Evolutionary conservation across 1,140 invertebrate genomes (phyloP).

Genomic region (Hylaeus anthracinus): DNA sequence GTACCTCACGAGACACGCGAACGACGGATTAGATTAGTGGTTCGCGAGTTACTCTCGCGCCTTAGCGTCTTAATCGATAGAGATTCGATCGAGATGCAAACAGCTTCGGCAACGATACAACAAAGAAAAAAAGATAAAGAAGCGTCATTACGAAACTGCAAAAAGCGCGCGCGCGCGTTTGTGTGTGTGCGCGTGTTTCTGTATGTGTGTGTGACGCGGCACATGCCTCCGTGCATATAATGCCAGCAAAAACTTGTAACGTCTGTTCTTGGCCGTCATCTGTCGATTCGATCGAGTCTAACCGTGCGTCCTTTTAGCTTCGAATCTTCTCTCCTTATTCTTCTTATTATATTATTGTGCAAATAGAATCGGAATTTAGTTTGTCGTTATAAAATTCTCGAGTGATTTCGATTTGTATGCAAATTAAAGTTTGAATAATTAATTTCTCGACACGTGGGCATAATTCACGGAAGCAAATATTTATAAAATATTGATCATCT

Average conservation of each 20-base stretch:
- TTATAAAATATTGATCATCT: no score
- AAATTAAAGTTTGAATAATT: no score
- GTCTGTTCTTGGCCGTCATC: conserved; percentile 41
- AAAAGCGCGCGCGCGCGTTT: no score
- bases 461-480: no score
- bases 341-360: no score
- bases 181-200: no score
- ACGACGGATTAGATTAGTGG: not conserved
- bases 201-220: conserved; percentile 13
- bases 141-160: conserved; percentile 56
- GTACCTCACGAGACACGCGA: not conserved
- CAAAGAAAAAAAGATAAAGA: conserved; percentile 25
- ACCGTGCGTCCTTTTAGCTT: not conserved
- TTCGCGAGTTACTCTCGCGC: no score
- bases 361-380: no score
- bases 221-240: conserved; percentile 43
- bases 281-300: conserved; percentile 21
- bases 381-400: no score
- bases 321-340: not conserved
- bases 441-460: no score
- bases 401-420: no score
- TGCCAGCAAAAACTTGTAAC: conserved; percentile 53
- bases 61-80: not conserved
- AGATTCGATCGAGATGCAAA: conserved; percentile 37
- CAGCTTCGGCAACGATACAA: not conserved